Evolutionary conservation across 2,113 vertebrate genomes (phyloP).

Genomic region (Phrynosoma blainvillii): DNA sequence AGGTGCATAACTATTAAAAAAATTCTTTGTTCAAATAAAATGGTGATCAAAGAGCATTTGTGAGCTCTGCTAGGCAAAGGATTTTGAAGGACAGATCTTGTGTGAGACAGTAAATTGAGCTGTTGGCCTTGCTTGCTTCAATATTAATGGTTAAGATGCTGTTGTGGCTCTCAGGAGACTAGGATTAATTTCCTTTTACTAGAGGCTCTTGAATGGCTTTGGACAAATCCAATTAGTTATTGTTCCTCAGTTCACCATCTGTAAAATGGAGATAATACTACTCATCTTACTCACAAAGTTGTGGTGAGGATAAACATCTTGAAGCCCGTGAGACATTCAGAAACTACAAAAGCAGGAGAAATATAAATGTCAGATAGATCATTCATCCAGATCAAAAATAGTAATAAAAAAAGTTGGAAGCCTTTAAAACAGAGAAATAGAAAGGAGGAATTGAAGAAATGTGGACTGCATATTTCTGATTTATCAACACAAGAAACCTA

Average conservation of each 20-base stretch:
- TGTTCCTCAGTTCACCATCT: slow-evolving; percentile 32
- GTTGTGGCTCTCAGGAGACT: slow-evolving; percentile 6
- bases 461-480: background rate
- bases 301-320: slow-evolving; percentile 9
- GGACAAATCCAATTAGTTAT: slow-evolving; percentile 28
- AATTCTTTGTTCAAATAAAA: background rate
- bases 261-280: slow-evolving; percentile 39
- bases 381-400: no score
- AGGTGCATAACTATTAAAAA: no score
- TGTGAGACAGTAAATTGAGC: background rate
- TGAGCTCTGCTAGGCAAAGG: background rate
- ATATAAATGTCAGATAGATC: background rate
- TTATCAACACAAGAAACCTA: slow-evolving; percentile 6
- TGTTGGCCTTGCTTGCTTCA: background rate
- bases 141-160: background rate
- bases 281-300: background rate
- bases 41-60: background rate
- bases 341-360: slow-evolving; percentile 16
- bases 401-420: background rate
- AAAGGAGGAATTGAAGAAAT: background rate
- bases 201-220: slow-evolving; percentile 7
- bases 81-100: background rate
- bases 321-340: background rate
- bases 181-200: slow-evolving; percentile 20
- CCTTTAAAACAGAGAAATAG: background rate